phyloP scores from a whole-genome alignment of 2,113 vertebrate genomes.

The Amphiprion percula region DNA sequence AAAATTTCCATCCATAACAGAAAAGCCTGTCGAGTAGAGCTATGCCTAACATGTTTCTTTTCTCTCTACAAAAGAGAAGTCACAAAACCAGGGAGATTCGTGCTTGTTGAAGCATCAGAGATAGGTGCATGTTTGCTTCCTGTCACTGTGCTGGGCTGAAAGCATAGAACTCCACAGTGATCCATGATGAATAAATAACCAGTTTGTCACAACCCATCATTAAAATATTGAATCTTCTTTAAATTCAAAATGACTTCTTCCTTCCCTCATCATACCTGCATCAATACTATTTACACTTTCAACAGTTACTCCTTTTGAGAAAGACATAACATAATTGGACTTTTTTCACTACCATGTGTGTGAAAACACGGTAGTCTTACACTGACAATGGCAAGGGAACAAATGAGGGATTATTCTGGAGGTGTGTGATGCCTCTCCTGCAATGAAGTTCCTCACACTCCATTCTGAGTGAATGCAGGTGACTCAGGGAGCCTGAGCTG shows the following conservation, averaged over 20 bases:
- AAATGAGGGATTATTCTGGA: conserved; percentile 83
- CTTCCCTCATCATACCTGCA: conserved; percentile 51
- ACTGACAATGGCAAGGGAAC: conserved; percentile 79
- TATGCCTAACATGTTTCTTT: background rate
- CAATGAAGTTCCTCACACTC: conserved; percentile 86
- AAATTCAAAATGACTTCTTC: conserved; percentile 42
- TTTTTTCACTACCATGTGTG: conserved; percentile 72
- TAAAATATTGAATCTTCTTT: conserved; percentile 14
- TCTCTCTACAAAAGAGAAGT: background rate
- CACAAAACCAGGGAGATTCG: conserved; percentile 2
- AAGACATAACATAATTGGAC: conserved; percentile 75
- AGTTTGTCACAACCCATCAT: conserved; percentile 27
- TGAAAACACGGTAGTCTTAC: conserved; percentile 72
- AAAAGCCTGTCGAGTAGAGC: conserved; percentile 12
- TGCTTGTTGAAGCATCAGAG: conserved; percentile 15
- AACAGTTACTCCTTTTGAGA: conserved; percentile 57
- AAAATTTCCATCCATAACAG: background rate
- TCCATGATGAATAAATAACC: conserved; percentile 37
- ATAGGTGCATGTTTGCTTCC: conserved; percentile 9
- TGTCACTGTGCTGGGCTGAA: conserved; percentile 5
- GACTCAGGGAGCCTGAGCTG: conserved; percentile 86
- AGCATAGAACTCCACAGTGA: conserved; percentile 27
- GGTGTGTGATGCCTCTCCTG: conserved; percentile 79
- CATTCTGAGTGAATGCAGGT: conserved; percentile 86
- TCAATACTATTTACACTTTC: conserved; percentile 66